Base-by-base conservation (phyloP, 2,888 invertebrate species). In the Phragmatobia fuliginosa region DNA sequence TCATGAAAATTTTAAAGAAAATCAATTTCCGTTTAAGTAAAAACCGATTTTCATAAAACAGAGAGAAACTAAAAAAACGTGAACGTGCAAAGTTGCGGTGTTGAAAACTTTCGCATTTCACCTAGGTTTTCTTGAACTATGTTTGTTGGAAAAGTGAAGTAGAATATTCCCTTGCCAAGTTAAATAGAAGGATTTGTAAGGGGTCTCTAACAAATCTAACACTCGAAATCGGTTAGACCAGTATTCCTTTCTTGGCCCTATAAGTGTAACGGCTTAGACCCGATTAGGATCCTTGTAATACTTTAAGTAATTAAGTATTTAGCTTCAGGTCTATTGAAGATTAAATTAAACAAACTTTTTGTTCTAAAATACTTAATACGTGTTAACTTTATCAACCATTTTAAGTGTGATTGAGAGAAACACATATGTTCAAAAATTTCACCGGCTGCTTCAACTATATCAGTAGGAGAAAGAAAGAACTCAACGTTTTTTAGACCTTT, bases 251-350 rank as follows among this genome's bases (percentile, higher is more conserved):
- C 61, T 56, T 8, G 56, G n/a, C 71, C 41, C 45, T 70, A 64
- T 67, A 59, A 67, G 62, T 62, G 56, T 71, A 77, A 80, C 80
- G 69, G 71, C 73, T 77, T 67, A 69, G 67, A 72, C 66, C 71
- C 70, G 67, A 73, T 76, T 71, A 72, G 64, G 72, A 66, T 71
- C 67, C 80, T 64, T 67, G 64, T 62, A 73, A 70, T 66, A 70
- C 70, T 64, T 68, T 66, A 68, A 75, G 70, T 79, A 79, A 80
- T 79, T 73, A 79, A 77, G 80, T 70, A 68, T 52, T 79, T 71
- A 73, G 71, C 59, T 72, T 74, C 63, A 52, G 79, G 31, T 63
- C 58, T 67, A 65, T 69, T 68, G 59, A 59, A 64, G 49, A 62
- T 58, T 72, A 68, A 71, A 61, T 62, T 49, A 62, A 36, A 38